Evolutionary conservation across 2,113 vertebrate genomes (phyloP), one percentile per base, ranked within the genome.

Genomic region (Bostrychus sinensis): DNA sequence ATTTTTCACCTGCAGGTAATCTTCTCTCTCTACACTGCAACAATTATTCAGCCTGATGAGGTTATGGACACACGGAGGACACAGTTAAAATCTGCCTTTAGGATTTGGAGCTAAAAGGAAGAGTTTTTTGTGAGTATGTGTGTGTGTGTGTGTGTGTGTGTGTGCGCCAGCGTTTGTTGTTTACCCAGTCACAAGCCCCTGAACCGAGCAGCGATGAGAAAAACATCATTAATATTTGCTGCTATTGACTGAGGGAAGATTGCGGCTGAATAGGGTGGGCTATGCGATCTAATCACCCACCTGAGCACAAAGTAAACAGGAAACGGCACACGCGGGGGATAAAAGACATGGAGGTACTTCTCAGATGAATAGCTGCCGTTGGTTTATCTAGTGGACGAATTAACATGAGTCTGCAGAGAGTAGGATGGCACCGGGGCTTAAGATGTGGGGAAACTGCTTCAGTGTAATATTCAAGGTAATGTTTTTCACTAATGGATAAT

Each of bases 21-120:
- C 63, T 70, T 65, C 70, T 57, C 70, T 57, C 36, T 43, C 64
- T 10, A 11, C 54, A 43, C 66, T 36, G 54, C 58, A 76, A 84
- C 76, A 83, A 86, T 84, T 76, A 83, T 81, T 83, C 75, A 80
- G 77, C 45, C 59, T 81, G 79, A 86, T 84, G 80, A 84, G 83
- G 77, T 81, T 76, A 79, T 75, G 78, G 81, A 77, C 65, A 62
- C 50, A 73, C 39, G 62, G 70, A 87, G 81, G 76, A 86, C 77
- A 71, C 51, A 34, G 56, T 3, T 39, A 63, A 54, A 69, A 1
- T 34, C 9, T 16, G 72, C 69, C 81, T 81, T 61, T 26, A 74
- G 78, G 39, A 5, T 78, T 64, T 37, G 34, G 34, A 65, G 59
- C 60, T 54, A 59, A 59, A 54, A 64, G 2, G 20, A 55, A 66